Evolutionary conservation across 1,140 invertebrate species (phyloP), one percentile per base, ranked within the genome.

Genomic region (Drosophila lowei): DNA sequence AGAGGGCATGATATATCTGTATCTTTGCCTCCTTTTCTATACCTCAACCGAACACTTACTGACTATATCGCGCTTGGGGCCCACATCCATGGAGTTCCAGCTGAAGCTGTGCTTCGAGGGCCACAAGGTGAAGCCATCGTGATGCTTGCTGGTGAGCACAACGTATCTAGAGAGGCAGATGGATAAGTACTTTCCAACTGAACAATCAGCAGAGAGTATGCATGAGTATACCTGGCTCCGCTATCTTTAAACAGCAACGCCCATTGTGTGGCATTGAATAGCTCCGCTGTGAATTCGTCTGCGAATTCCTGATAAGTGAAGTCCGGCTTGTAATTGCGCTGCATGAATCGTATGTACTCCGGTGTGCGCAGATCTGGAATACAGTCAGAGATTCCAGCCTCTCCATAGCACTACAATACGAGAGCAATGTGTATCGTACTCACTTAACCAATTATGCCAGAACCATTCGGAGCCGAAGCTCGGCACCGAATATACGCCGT

Each of bases 91-190:
- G 0, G 97, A 92, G 92, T 99, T 99, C 97, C 97, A 99, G 83
- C 96, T 96, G 81, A 95, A 98, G 0, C 97, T 95, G 60, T 95
- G 94, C 72, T 94, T 94, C 0, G 96, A 98, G 28, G 97, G 97
- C 95, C 97, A 98, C 25, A 98, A 60, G 0, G 97, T 97, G 78
- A 93, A 98, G 9, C 97, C 97, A 92, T 98, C 97, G 90, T 98
- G 97, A 93, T 99, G 98, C 92, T 99, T 99, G 78, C 95, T 97
- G 2, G 97, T 98, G 2, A 99, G 84, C 2, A 99, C 96, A 6
- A 98, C 93, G 89, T 98, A 97, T 90, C 95, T 96, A 65, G 2
- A 16, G 15, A 13, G 11, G 7, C 6, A 4, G 7, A 30, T 13
- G 13, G 34, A 5, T 4, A 3, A 30, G 15, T 56, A 34, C 41